Evolutionary conservation across 2,113 vertebrate species (phyloP), one percentile per base, ranked within the genome.

Genomic region (Saguinus imperator): DNA sequence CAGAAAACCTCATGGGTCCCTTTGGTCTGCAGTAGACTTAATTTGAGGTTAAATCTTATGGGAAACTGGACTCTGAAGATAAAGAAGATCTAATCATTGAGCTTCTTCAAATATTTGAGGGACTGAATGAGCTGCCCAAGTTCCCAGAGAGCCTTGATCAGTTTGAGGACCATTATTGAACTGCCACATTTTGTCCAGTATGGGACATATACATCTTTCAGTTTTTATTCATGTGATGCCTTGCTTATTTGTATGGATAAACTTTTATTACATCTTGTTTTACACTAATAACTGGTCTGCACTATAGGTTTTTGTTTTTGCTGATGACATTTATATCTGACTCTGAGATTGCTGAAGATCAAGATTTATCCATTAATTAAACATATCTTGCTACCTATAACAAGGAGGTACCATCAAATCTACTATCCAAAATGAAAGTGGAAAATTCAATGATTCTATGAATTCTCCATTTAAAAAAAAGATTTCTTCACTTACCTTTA

Each of bases 21-120:
- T 73, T 86, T 68, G 58, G 58, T 87, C 96, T 75, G 11, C 48
- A 48, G 18, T 37, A 75, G 77, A 82, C 82, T 98, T 94, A 80
- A 89, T 94, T n/a, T 95, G 89, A 96, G 92, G 73, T 95, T 83
- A 95, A 93, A 76, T 94, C 55, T 40, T 68, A 43, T 10, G 16
- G 76, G 45, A 75, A 83, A 6, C 52, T 87, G 18, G 21, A 92
- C 40, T 89, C 45, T 76, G 45, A 91, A 91, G 45, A 73, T 64
- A 94, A 94, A 94, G 55, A 70, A 91, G 50, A 94, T 87, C 79
- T 77, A 58, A 43, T 81, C 40, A 89, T 82, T 83, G 75, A 97
- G 48, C 48, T 91, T 91, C 68, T 96, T 83, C 95, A 96, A 94
- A 91, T 93, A 95, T 97, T 87, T 95, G 61, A 94, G 43, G 14